phyloP scores from a whole-genome alignment of 2,113 vertebrate genomes.

The Apistogramma diplotaenia region DNA sequence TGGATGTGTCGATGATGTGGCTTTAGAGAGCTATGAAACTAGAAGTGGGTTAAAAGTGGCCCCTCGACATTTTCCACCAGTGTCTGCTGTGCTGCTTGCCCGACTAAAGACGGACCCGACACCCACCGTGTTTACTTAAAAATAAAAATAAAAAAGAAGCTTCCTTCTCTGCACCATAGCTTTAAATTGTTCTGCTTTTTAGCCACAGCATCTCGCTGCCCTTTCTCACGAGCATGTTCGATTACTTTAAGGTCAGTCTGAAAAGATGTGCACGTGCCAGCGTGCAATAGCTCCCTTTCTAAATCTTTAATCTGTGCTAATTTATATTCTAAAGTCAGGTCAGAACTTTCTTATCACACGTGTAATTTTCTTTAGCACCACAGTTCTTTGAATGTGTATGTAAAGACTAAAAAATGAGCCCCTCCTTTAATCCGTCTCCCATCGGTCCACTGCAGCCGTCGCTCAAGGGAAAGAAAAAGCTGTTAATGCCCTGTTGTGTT shows the following conservation, averaged over 20 bases:
- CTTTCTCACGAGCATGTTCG: neutral
- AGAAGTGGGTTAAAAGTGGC: conserved; percentile 31
- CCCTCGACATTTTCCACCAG: conserved; percentile 10
- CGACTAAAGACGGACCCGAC: neutral
- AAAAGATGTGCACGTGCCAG: neutral
- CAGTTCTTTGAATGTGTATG: neutral
- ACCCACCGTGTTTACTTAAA: neutral
- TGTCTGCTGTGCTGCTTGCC: neutral
- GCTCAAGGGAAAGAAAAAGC: neutral
- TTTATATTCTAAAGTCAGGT: neutral
- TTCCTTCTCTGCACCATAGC: conserved; percentile 13
- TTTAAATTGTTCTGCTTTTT: conserved; percentile 41
- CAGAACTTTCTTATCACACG: neutral
- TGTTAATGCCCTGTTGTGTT: neutral
- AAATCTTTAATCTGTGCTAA: neutral
- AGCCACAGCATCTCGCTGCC: neutral
- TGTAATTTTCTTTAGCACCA: neutral
- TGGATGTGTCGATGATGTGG: neutral
- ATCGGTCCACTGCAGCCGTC: neutral
- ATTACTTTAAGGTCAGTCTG: neutral
- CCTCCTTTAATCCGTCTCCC: neutral
- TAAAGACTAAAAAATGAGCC: neutral
- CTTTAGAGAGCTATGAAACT: neutral
- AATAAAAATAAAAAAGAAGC: neutral
- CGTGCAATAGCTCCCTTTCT: neutral